phyloP scores from a whole-genome alignment of 2,797 vertebrate species.

The Rhodeus uyekii region DNA sequence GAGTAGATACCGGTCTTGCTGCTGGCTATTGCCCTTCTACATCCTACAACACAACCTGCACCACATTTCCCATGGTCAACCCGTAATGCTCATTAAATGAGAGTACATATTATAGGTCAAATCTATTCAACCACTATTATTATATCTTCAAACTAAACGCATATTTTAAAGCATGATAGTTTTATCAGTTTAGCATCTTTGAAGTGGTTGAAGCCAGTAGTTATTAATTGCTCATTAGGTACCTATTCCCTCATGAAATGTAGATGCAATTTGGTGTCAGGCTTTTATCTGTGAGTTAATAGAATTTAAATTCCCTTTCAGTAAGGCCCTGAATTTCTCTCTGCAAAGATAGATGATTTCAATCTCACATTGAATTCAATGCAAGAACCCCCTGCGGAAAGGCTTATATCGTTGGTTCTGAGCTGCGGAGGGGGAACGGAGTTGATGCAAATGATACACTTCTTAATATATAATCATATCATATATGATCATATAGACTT shows the following conservation, averaged over 20 bases:
- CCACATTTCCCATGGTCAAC: neutral
- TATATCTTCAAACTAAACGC: neutral
- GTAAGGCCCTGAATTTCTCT: neutral
- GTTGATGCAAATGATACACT: neutral
- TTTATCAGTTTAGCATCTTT: neutral
- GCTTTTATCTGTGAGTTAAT: constrained; percentile 20
- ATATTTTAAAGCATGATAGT: neutral
- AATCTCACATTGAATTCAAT: neutral
- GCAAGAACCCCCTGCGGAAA: neutral
- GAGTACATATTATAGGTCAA: neutral
- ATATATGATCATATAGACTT: no score
- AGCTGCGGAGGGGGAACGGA: neutral
- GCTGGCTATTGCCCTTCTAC: no score
- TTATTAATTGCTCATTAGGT: constrained; percentile 13
- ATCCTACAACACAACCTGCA: no score
- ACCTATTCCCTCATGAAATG: constrained; percentile 18
- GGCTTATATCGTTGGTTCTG: neutral
- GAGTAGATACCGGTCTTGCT: no score
- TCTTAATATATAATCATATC: neutral
- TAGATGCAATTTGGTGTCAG: constrained; percentile 5
- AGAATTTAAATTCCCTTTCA: constrained; percentile 30
- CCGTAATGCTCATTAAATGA: neutral
- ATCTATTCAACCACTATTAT: neutral
- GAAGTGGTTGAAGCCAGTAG: constrained; percentile 2
- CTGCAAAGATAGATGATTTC: neutral